Evolutionary conservation across 2,888 invertebrate species (phyloP).

Genomic region (Hypselothyrea guttata): DNA sequence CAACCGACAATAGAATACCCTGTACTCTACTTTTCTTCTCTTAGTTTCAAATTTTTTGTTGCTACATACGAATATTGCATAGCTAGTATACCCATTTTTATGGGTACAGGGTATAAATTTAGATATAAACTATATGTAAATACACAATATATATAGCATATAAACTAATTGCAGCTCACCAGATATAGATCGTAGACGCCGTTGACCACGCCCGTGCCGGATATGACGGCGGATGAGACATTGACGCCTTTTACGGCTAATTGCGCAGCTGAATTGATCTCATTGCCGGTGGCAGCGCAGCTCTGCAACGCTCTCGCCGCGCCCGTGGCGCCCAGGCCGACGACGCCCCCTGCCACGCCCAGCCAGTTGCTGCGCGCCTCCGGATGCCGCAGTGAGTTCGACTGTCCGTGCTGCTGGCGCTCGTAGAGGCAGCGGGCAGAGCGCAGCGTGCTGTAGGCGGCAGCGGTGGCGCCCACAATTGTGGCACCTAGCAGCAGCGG

Average conservation of each 20-base stretch:
- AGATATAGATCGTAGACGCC: slow-evolving; percentile 70
- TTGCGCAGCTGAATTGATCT: slow-evolving; percentile 58
- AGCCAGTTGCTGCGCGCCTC: slow-evolving; percentile 73
- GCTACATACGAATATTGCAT: no score
- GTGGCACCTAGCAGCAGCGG: slow-evolving; percentile 58
- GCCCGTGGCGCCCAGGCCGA: slow-evolving; percentile 63
- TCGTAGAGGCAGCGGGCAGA: slow-evolving; percentile 56
- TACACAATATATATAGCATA: neutral
- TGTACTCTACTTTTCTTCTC: no score
- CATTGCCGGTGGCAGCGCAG: slow-evolving; percentile 19
- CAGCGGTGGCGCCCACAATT: slow-evolving; percentile 52
- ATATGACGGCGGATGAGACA: slow-evolving; percentile 69
- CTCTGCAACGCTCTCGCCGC: slow-evolving; percentile 59
- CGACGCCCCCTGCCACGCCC: slow-evolving; percentile 70
- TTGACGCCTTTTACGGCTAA: slow-evolving; percentile 72
- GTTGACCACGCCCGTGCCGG: slow-evolving; percentile 71
- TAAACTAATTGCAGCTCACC: slow-evolving; percentile 19
- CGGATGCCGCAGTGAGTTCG: slow-evolving; percentile 54
- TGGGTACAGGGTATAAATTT: no score
- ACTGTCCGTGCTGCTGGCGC: slow-evolving; percentile 68
- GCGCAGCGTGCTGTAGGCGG: slow-evolving; percentile 65
- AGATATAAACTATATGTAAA: no score
- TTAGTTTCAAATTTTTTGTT: no score
- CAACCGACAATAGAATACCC: no score
- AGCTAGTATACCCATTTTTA: no score